A percentile compares a stretch with the other conserved stretches of the same genome.
Evolutionary conservation across 2,113 vertebrate species (phyloP).

Genomic region (Mola mola): DNA sequence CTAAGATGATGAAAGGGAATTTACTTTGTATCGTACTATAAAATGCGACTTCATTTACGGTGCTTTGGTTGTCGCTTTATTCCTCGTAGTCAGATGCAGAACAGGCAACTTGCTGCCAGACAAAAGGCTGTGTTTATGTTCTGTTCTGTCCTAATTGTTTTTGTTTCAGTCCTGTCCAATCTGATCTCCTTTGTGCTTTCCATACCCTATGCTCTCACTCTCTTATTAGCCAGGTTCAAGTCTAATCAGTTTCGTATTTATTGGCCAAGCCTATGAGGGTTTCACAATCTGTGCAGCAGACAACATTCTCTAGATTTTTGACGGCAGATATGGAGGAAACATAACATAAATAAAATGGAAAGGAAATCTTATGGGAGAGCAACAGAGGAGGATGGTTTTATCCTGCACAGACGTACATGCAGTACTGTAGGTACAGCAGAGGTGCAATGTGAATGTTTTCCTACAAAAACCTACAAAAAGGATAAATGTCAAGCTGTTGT

Average conservation of each 20-base stretch:
- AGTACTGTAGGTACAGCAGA: neutral
- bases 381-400: neutral
- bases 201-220: neutral
- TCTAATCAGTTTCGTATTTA: conserved; percentile 17
- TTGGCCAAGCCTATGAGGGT: conserved; percentile 1
- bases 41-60: conserved; percentile 22
- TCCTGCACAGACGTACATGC: neutral
- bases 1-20: conserved; percentile 23
- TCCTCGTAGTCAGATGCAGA: conserved; percentile 41
- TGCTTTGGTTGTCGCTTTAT: conserved; percentile 37
- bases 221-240: conserved; percentile 24
- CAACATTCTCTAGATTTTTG: neutral
- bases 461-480: no score
- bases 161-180: conserved; percentile 3
- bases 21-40: conserved; percentile 29
- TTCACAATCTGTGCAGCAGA: conserved; percentile 15
- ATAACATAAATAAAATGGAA: neutral
- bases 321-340: neutral
- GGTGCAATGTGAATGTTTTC: neutral
- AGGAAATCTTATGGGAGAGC: conserved; percentile 4
- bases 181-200: conserved; percentile 8
- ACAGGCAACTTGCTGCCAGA: conserved; percentile 39
- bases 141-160: conserved; percentile 33
- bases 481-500: no score
- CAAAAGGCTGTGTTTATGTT: conserved; percentile 38